These are phyloP conservation scores for Sarcophaga peregrina DNA, from an alignment of 1,140 invertebrate species.

Conservation along the genomic window DNA sequence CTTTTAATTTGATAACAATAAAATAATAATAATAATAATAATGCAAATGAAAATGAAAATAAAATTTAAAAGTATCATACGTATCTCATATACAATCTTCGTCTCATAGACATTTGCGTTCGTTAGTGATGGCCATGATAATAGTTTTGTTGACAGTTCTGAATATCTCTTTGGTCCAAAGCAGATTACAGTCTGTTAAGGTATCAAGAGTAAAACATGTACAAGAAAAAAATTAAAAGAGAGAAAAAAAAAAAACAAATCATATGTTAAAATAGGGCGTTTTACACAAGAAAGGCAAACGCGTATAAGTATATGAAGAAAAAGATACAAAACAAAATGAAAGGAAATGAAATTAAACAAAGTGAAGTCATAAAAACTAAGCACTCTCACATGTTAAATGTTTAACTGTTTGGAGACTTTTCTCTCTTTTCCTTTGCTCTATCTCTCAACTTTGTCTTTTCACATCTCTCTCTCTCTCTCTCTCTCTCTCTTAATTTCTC, in stretches of 20 bases:
- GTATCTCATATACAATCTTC: no score
- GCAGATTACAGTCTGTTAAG: no score
- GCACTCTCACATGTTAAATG: background rate
- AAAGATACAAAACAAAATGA: background rate
- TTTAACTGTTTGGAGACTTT: conserved; percentile 28
- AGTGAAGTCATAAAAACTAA: background rate
- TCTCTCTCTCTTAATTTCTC: conserved; percentile 19
- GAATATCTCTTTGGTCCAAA: background rate
- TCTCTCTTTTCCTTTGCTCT: background rate
- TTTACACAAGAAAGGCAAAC: background rate
- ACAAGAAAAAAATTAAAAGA: background rate
- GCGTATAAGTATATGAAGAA: no score
- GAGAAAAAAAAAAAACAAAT: background rate
- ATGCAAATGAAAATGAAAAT: no score
- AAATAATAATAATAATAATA: no score
- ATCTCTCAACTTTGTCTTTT: background rate
- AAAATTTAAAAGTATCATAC: no score
- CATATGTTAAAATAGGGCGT: conserved; percentile 24
- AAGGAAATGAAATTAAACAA: background rate
- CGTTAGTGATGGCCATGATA: background rate
- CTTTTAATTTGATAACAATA: no score
- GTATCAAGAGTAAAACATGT: no score
- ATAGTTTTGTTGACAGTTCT: background rate
- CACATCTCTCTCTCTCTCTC: background rate
- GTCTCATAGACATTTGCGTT: no score